Evolutionary conservation across 2,113 vertebrate species (phyloP), one percentile per base, ranked within the genome.

Genomic region (Limnothrissa miodon): DNA sequence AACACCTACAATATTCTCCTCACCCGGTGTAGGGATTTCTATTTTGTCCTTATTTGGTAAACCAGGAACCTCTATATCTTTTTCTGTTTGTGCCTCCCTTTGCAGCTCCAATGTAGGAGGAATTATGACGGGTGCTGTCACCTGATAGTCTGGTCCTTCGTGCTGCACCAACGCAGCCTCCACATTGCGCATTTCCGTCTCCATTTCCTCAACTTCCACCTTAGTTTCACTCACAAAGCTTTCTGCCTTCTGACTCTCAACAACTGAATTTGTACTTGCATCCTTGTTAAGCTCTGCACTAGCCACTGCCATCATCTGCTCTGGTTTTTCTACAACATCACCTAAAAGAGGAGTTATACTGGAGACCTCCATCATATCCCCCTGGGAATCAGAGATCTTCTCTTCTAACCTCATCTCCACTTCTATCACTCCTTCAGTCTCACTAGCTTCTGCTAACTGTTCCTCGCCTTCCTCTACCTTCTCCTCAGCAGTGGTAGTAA

Each of bases 401-500:
- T 74, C 25, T 74, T 74, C 10, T 39, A 74, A 74, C 78, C 10
- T 83, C 78, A 45, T 15, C 78, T n/a, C 39, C 29, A 21, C 66
- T 84, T 2, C 8, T 44, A 21, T 29, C 5, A 74, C 81, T 82
- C 82, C 83, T 15, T 83, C 74, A 19, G 44, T 33, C 70, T 80
- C 66, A 56, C 84, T 81, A 1, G 46, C 46, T 13, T 39, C 44
- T 39, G 25, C 10, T 45, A 10, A 4, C 62, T 59, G 25, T 81
- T 81, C 11, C 48, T 36, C 85, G 39, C 19, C 74, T 91, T 92
- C 90, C 82, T 90, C 86, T 84, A 87, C 81, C 80, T 80, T 74
- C 25, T 70, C 56, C 83, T 82, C 48, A 5, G 80, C 80, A 44
- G n/a, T 78, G 13, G 13, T 78, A 15, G 17, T 48, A 70, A 36